Evolutionary conservation across 1,140 invertebrate genomes (phyloP).

Genomic region (Pseudoatta argentina): DNA sequence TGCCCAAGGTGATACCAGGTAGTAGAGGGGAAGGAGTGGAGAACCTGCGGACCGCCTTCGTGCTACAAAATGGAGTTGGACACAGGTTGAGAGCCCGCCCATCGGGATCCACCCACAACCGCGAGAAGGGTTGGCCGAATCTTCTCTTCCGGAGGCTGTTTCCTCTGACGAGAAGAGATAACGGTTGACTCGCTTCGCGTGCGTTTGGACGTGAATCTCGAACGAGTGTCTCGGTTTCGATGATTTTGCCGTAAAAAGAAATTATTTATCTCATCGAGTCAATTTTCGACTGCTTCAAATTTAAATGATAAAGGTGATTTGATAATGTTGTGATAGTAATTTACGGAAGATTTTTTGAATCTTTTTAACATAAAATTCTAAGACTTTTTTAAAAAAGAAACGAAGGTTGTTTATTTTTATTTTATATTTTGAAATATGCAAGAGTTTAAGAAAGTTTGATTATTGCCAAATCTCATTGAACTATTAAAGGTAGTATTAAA

Average conservation of each 20-base stretch:
- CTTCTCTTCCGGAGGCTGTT: constrained; percentile 35
- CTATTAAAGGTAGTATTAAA: background rate
- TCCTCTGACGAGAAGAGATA: constrained; percentile 1
- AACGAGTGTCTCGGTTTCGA: background rate
- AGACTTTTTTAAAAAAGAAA: background rate
- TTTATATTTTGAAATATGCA: background rate
- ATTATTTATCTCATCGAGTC: background rate
- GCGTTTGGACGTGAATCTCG: background rate
- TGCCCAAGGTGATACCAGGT: constrained; percentile 70
- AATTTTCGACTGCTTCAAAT: background rate
- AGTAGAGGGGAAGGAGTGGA: constrained; percentile 76
- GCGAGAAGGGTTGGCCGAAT: constrained; percentile 21
- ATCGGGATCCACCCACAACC: constrained; percentile 62
- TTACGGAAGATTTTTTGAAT: background rate
- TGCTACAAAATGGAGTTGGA: constrained; percentile 81
- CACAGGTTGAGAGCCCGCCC: constrained; percentile 55
- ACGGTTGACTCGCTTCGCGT: background rate
- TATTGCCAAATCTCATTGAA: background rate
- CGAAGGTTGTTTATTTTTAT: background rate
- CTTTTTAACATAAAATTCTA: background rate
- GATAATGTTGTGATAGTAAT: background rate
- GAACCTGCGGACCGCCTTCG: constrained; percentile 75
- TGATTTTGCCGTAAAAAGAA: background rate
- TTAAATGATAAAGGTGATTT: background rate
- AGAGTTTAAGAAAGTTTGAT: background rate